Evolutionary conservation across 2,888 invertebrate species (phyloP), one percentile per base, ranked within the genome.

Genomic region (Microplitis manilae): DNA sequence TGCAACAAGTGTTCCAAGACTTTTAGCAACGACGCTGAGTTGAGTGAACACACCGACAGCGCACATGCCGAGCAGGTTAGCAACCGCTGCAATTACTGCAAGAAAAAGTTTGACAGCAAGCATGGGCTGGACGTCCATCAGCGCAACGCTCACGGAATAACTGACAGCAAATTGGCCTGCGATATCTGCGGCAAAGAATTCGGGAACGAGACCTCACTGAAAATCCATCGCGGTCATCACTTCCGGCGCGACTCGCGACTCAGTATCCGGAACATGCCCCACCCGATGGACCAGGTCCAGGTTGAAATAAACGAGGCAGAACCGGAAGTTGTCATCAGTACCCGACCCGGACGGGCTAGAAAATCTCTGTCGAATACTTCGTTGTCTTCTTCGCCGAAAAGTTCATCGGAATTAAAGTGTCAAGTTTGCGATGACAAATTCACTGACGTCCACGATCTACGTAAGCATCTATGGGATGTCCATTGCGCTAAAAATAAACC

Each of bases 181-280:
- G 92, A 92, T 81, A 91, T 93, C 73, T 94, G 94, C 82, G 93
- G 93, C 1, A 93, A 94, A 80, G 91, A 91, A 0, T 92, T 94
- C 71, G 92, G 91, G 78, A 93, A 94, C 13, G 93, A 93, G 30
- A 90, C 92, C 17, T 94, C 94, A 9, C 86, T 94, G 40, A 93
- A 93, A 72, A 94, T 90, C 89, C 94, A 92, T 88, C 91, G 89
- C 88, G 93, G 91, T 87, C 93, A 86, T 91, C 94, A 89, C 90
- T 93, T 89, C 88, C 92, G 86, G 85, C 92, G 85, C 87, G 93
- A 88, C 81, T 92, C 82, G 76, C 91, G 81, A 9, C 77, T 86
- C 8, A 81, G 82, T 65, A 75, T 81, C 6, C 77, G 80, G 1
- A 79, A 79, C 62, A 68, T 65, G 8, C 74, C 78, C 1, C 68